Evolutionary conservation across 1,140 invertebrate species (phyloP).

Genomic region (Wasmannia auropunctata): DNA sequence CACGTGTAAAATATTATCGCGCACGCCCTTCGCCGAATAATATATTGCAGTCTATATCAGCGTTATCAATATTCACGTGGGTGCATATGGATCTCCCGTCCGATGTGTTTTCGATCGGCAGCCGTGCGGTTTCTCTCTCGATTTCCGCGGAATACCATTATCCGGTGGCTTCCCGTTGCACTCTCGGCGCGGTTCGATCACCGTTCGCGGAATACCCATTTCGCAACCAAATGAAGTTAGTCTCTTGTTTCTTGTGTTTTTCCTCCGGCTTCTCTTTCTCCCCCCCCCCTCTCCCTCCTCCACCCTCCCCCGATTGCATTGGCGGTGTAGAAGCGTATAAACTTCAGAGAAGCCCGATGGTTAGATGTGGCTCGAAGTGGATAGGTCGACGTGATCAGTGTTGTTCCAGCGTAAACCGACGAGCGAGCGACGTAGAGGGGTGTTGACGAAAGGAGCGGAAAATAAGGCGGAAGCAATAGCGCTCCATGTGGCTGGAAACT

Average conservation of each 20-base stretch:
- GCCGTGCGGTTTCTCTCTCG: slow-evolving; percentile 11
- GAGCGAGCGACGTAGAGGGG: neutral
- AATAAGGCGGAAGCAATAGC: slow-evolving; percentile 77
- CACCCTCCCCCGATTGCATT: neutral
- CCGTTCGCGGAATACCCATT: slow-evolving; percentile 44
- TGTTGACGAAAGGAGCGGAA: slow-evolving; percentile 55
- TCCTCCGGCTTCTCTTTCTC: neutral
- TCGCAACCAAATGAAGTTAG: slow-evolving; percentile 59
- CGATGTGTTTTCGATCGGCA: slow-evolving; percentile 54
- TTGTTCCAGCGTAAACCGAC: slow-evolving; percentile 56
- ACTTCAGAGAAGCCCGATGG: slow-evolving; percentile 8
- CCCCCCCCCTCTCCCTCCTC: neutral
- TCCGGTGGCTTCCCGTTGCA: slow-evolving; percentile 32
- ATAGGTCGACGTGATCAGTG: slow-evolving; percentile 51
- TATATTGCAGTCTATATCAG: slow-evolving; percentile 54
- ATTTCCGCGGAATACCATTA: slow-evolving; percentile 43
- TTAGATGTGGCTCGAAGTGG: neutral
- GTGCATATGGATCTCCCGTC: slow-evolving; percentile 36
- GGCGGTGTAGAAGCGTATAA: neutral
- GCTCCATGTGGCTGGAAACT: slow-evolving; percentile 75
- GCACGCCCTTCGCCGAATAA: slow-evolving; percentile 36
- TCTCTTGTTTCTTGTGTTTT: slow-evolving; percentile 51
- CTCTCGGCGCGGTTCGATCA: slow-evolving; percentile 59
- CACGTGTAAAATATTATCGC: slow-evolving; percentile 59
- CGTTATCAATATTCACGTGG: slow-evolving; percentile 54